Evolutionary conservation across 2,888 invertebrate species (phyloP).

Genomic region (Limenitis camilla): DNA sequence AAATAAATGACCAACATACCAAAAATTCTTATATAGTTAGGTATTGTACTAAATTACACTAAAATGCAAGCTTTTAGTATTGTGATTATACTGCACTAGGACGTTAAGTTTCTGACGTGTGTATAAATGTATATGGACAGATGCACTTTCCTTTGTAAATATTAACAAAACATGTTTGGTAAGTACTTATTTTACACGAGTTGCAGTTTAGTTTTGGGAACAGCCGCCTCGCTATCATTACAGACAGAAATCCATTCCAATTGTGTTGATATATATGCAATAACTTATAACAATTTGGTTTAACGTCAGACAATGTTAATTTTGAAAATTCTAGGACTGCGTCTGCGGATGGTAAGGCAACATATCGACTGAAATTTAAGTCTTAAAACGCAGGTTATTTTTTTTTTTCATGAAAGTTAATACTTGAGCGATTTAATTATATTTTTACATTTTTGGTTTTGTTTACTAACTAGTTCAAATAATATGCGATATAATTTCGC

Average conservation of each 20-base stretch:
- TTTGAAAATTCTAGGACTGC: not conserved
- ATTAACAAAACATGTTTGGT: conserved; percentile 49
- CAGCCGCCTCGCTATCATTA: conserved; percentile 51
- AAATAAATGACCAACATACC: conserved; percentile 56
- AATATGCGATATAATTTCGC: too few species aligned
- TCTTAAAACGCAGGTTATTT: too few species aligned
- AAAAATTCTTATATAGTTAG: conserved; percentile 49
- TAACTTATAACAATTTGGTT: conserved; percentile 4
- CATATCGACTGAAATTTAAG: too few species aligned
- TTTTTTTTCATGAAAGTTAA: too few species aligned
- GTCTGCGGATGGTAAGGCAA: too few species aligned
- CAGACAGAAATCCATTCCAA: conserved; percentile 50
- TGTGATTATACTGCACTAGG: conserved; percentile 35
- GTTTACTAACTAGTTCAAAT: too few species aligned
- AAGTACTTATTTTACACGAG: conserved; percentile 52
- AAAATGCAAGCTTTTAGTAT: conserved; percentile 35
- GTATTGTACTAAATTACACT: conserved; percentile 45
- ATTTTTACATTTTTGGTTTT: too few species aligned
- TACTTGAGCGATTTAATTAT: too few species aligned
- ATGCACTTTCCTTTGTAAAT: conserved; percentile 44
- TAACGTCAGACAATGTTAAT: not conserved
- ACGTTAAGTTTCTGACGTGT: conserved; percentile 21
- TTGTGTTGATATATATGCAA: conserved; percentile 25
- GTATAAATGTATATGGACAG: conserved; percentile 26
- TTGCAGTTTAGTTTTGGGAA: conserved; percentile 34